These are phyloP conservation scores for Lycaon pictus DNA, from an alignment of 2,113 vertebrate species.

Conservation along the genomic window DNA sequence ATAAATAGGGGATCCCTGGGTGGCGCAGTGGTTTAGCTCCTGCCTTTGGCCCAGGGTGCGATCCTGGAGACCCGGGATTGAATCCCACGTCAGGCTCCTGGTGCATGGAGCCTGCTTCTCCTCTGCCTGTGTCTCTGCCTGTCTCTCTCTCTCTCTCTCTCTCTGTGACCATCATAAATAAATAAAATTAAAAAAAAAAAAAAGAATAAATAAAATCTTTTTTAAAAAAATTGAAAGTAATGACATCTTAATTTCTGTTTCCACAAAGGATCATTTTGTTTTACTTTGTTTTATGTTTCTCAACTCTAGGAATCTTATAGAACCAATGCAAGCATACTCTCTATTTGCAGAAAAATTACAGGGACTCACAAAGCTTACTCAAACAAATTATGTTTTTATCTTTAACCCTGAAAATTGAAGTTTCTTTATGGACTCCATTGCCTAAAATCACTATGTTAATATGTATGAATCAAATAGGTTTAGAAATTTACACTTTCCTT, in stretches of 20 bases:
- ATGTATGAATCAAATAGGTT: background rate
- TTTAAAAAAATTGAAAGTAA: slow-evolving; percentile 48
- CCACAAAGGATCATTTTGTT: slow-evolving; percentile 8
- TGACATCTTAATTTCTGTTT: slow-evolving; percentile 36
- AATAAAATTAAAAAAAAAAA: no score
- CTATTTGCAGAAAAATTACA: background rate
- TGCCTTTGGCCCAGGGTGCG: no score
- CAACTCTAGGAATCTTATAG: background rate
- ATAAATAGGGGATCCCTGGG: no score
- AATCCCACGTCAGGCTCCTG: no score
- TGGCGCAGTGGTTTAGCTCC: no score
- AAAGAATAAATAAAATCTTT: background rate
- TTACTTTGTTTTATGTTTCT: background rate
- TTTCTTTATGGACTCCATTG: background rate
- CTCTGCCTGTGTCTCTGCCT: no score
- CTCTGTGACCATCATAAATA: no score
- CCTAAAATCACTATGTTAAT: background rate
- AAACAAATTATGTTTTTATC: background rate
- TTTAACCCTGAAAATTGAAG: background rate
- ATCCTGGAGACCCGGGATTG: no score
- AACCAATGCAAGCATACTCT: background rate
- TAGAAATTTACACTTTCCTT: background rate
- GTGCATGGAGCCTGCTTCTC: no score
- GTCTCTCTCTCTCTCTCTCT: no score
- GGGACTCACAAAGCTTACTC: background rate